These are phyloP conservation scores for Oligia latruncula DNA, from an alignment of 2,888 invertebrate species.

Conservation along the genomic window DNA sequence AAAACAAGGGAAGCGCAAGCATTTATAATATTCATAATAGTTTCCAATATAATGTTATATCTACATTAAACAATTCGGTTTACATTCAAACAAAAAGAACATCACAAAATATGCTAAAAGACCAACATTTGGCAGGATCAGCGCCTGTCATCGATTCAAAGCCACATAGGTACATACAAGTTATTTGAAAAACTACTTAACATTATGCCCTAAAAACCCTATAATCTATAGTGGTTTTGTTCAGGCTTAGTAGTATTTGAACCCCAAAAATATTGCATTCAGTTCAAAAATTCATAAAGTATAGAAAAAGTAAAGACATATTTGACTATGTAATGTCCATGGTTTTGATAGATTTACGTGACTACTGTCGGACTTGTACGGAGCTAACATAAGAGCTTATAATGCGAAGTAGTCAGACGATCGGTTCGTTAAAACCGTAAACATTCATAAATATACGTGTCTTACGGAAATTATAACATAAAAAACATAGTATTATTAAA, in stretches of 20 bases:
- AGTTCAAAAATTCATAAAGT: background rate
- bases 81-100: slow-evolving; percentile 77
- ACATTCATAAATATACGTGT: background rate
- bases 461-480: slow-evolving; percentile 6
- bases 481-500: background rate
- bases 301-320: background rate
- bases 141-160: slow-evolving; percentile 59
- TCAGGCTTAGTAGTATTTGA: background rate
- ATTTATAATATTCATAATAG: slow-evolving; percentile 40
- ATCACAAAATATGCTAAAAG: slow-evolving; percentile 78
- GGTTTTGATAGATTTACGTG: background rate
- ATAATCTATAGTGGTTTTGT: slow-evolving; percentile 1
- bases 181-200: slow-evolving; percentile 52
- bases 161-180: slow-evolving; percentile 30
- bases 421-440: background rate
- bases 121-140: slow-evolving; percentile 74
- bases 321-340: background rate
- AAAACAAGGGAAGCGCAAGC: slow-evolving; percentile 19
- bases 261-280: slow-evolving; percentile 16
- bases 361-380: background rate
- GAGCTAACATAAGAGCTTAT: background rate
- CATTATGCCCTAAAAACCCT: slow-evolving; percentile 6
- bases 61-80: slow-evolving; percentile 45
- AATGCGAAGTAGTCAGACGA: background rate
- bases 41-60: slow-evolving; percentile 25